Evolutionary conservation across 2,888 invertebrate genomes (phyloP), one percentile per base, ranked within the genome.

Genomic region (Dryobotodes eremita): DNA sequence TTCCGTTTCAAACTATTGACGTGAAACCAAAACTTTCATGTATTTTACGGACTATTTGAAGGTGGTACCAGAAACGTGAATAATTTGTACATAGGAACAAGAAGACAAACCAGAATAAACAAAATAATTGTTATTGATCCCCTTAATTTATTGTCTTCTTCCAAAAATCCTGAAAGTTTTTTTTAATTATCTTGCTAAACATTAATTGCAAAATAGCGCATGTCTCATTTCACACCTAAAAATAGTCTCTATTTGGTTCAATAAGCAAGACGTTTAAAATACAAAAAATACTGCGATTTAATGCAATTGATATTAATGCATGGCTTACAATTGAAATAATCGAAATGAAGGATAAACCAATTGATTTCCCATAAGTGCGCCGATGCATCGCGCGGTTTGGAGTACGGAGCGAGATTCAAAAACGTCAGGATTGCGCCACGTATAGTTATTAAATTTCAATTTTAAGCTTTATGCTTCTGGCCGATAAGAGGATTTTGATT

Each of bases 401-500:
- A 65, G 79, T 64, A 73, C 42, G 79, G 72, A 72, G 50, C 77
- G 71, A 69, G 83, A 72, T 84, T 88, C 71, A 86, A 89, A 89
- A 89, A 87, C 53, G 78, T 69, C 79, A 74, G 82, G 74, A 87
- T 83, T 79, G 75, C 72, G 79, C 71, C 75, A 70, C 82, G 84
- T 84, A 88, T 90, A 91, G 93, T 92, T 94, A 93, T 94, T 92
- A 94, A 94, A 94, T 95, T 93, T 91, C 92, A 93, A 94, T 94
- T 95, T 95, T 92, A 94, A 95, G 94, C 95, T 94, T 93, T 93
- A 92, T 94, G 94, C 93, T 91, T 86, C 90, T 84, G 89, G 80
- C 86, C 90, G 94, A 94, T 95, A 95, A 95, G 93, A 91, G 94
- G 94, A 95, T 95, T 95, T 94, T 93, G 92, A 94, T 94, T 92